Base-by-base conservation (phyloP, 2,888 invertebrate genomes). In the Eurytoma californica region DNA sequence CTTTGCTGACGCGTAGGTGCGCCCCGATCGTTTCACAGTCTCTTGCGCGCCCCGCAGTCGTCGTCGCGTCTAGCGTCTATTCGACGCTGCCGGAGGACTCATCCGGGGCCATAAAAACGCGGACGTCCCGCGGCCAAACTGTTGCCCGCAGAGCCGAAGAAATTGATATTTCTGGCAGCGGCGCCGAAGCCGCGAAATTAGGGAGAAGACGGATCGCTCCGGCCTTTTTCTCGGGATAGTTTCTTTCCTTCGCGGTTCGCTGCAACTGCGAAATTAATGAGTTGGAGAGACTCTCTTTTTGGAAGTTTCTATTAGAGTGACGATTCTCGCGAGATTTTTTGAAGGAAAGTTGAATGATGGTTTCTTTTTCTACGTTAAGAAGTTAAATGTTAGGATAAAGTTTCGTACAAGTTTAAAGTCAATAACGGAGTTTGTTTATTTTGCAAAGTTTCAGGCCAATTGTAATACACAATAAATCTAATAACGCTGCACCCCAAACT, bases 111-210 rank as follows among this genome's bases (percentile, higher is more conserved):
- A 47, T 80, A 83, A 83, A 85, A 84, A 82, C 79, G 12, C 30
- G 66, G 77, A 55, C 79, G 81, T 28, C 24, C 16, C 85, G 84
- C 83, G 85, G 85, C 85, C 86, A 86, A 87, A 87, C 87, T 87
- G 86, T 87, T 86, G 85, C 86, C 60, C 61, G 24, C 86, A 84
- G 85, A 84, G 83, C 82, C 72, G 82, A 80, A 82, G 82, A 84
- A 86, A 87, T 87, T 86, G 86, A 86, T 87, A 87, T 86, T 87
- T 87, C 85, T 87, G 87, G 86, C 86, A 58, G 55, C 82, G 83
- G 80, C 80, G 60, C 66, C 51, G 73, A 66, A 13, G 28, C 65
- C 79, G 57, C 70, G 74, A 76, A 82, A 82, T 82, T 77, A 80
- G 76, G 72, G 66, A 60, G 77, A 78, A 80, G 78, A 80, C 61